Percentiles rank a stretch among this genome's conserved stretches.
Conservation (phyloP, 1,140 invertebrate species). For the Latrodectus geometricus region DNA sequence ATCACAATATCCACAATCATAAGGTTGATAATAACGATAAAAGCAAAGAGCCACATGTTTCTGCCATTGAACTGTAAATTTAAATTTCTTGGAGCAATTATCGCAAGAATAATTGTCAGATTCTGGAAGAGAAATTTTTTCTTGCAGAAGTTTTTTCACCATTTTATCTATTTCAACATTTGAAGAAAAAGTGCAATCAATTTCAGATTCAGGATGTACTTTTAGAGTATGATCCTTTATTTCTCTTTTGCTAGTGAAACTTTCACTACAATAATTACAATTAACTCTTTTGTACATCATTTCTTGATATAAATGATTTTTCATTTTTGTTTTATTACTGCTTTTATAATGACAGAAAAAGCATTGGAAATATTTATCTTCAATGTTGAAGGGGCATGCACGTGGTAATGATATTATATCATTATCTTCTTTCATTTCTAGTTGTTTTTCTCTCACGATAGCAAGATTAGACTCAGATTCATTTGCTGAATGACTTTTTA, state of each 20-base stretch:
- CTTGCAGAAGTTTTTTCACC: conserved; percentile 4
- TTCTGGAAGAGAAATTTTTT: background rate
- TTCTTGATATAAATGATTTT: conserved; percentile 53
- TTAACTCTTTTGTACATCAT: conserved; percentile 24
- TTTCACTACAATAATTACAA: conserved; percentile 18
- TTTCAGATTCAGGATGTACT: background rate
- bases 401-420: conserved; percentile 1
- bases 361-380: conserved; percentile 1
- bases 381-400: background rate
- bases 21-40: conserved; percentile 13
- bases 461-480: background rate
- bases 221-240: conserved; percentile 4
- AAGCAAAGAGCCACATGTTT: background rate
- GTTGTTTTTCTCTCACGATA: background rate
- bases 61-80: background rate
- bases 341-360: conserved; percentile 35
- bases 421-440: background rate
- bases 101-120: background rate
- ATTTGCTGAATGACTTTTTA: conserved; percentile 3
- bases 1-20: conserved; percentile 21
- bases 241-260: conserved; percentile 8
- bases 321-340: conserved; percentile 19
- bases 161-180: conserved; percentile 14
- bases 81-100: conserved; percentile 17
- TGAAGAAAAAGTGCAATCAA: background rate